These are phyloP conservation scores for Clarias macrocephalus DNA, from an alignment of 2,113 vertebrate genomes.

Conservation along the genomic window DNA sequence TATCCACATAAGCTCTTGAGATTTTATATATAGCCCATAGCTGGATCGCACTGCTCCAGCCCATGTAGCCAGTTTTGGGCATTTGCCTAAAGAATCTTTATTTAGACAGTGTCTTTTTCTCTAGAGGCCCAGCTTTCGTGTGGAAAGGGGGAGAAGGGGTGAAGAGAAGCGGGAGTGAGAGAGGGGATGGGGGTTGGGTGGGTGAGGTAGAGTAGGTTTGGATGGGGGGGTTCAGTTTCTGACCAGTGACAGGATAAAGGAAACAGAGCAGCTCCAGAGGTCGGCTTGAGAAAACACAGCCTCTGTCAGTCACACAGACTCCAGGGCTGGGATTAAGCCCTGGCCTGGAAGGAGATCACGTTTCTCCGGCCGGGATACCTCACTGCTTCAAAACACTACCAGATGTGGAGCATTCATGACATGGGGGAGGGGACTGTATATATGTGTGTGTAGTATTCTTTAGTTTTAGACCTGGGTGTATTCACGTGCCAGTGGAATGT, in stretches of 20 bases:
- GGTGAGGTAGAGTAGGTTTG: not conserved
- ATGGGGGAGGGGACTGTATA: slow-evolving; percentile 10
- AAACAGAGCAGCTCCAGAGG: slow-evolving; percentile 56
- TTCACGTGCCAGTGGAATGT: slow-evolving; percentile 16
- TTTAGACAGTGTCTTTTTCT: slow-evolving; percentile 54
- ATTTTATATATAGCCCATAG: not conserved
- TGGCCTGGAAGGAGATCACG: slow-evolving; percentile 43
- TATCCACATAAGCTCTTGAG: slow-evolving; percentile 15
- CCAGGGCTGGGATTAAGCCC: slow-evolving; percentile 48
- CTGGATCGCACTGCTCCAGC: not conserved
- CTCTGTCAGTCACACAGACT: slow-evolving; percentile 59
- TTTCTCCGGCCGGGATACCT: slow-evolving; percentile 56
- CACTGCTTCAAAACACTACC: slow-evolving; percentile 56
- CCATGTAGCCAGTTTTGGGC: slow-evolving; percentile 7
- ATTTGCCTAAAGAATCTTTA: slow-evolving; percentile 46
- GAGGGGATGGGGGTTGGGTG: slow-evolving; percentile 40
- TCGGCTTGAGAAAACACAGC: slow-evolving; percentile 60
- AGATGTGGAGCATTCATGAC: slow-evolving; percentile 52
- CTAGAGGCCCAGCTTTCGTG: slow-evolving; percentile 24
- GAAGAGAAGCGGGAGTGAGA: slow-evolving; percentile 22
- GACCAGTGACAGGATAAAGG: slow-evolving; percentile 56
- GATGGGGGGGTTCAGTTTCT: slow-evolving; percentile 38
- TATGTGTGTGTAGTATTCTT: slow-evolving; percentile 31
- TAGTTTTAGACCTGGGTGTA: slow-evolving; percentile 21
- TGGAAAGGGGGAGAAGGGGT: slow-evolving; percentile 20